Evolutionary conservation across 2,888 invertebrate genomes (phyloP).

Genomic region (Morpho achilles): DNA sequence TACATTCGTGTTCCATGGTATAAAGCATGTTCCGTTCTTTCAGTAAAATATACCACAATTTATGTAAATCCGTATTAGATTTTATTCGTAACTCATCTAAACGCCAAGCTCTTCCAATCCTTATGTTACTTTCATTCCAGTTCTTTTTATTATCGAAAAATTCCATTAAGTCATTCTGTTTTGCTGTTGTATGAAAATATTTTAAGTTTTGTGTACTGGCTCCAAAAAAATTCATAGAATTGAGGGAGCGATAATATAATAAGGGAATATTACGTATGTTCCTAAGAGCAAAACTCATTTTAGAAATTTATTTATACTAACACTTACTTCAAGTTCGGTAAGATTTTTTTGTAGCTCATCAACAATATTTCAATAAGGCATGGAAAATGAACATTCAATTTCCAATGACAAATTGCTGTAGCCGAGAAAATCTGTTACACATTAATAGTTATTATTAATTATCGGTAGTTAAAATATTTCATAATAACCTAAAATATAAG

Average conservation of each 20-base stretch:
- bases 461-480: no score
- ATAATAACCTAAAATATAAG: no score
- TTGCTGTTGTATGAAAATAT: conserved; percentile 56
- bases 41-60: conserved; percentile 93
- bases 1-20: conserved; percentile 95
- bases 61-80: conserved; percentile 96
- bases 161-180: conserved; percentile 83
- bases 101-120: conserved; percentile 92
- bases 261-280: conserved; percentile 36
- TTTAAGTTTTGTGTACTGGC: conserved; percentile 18
- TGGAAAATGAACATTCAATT: no score
- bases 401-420: no score
- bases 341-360: no score
- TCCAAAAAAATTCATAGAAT: conserved; percentile 33
- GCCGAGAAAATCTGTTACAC: no score
- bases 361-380: no score
- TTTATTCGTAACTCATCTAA: conserved; percentile 95
- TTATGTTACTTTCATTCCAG: conserved; percentile 87
- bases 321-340: not conserved
- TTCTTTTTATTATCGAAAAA: conserved; percentile 93
- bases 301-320: not conserved
- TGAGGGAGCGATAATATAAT: conserved; percentile 39
- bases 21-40: conserved; percentile 98
- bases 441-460: no score
- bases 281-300: conserved; percentile 15